These are phyloP conservation scores for Brachyistius frenatus DNA, from an alignment of 2,113 vertebrate genomes.

Conservation along the genomic window DNA sequence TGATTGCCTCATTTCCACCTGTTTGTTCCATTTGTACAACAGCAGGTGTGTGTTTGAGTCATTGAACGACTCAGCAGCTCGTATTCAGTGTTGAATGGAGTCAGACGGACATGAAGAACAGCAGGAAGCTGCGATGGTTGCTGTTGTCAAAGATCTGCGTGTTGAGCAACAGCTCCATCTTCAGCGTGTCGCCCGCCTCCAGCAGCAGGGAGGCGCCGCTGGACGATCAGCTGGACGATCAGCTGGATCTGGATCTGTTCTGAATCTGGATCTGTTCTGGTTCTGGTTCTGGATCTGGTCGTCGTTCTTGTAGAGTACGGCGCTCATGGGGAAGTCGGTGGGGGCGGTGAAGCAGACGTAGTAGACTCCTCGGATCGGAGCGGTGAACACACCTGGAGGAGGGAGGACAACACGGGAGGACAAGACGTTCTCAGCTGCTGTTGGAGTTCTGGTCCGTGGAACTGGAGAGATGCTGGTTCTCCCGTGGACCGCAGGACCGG, in stretches of 20 bases:
- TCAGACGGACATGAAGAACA: slow-evolving; percentile 50
- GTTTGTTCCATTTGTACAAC: no score
- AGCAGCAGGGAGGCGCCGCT: slow-evolving; percentile 72
- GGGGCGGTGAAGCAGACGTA: slow-evolving; percentile 70
- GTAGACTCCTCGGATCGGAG: slow-evolving; percentile 67
- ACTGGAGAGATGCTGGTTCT: no score
- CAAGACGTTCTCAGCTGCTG: no score
- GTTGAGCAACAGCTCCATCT: slow-evolving; percentile 60
- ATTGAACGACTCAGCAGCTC: no score
- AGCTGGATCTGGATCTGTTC: slow-evolving; percentile 35
- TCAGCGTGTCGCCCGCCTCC: slow-evolving; percentile 60
- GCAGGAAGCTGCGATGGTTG: slow-evolving; percentile 72
- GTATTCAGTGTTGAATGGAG: background rate
- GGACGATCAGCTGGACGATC: slow-evolving; percentile 69
- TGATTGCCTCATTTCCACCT: no score
- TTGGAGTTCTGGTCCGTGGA: no score
- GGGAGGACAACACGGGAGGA: no score
- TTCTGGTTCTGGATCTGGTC: no score
- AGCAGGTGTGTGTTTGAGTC: no score
- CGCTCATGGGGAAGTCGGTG: slow-evolving; percentile 54
- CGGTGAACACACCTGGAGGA: slow-evolving; percentile 65
- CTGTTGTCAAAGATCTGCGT: slow-evolving; percentile 76
- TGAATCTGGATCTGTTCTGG: no score
- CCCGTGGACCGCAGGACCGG: no score
- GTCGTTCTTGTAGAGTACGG: slow-evolving; percentile 68